phyloP scores from a whole-genome alignment of 1,140 invertebrate species.

The Drosophila ogumai region DNA sequence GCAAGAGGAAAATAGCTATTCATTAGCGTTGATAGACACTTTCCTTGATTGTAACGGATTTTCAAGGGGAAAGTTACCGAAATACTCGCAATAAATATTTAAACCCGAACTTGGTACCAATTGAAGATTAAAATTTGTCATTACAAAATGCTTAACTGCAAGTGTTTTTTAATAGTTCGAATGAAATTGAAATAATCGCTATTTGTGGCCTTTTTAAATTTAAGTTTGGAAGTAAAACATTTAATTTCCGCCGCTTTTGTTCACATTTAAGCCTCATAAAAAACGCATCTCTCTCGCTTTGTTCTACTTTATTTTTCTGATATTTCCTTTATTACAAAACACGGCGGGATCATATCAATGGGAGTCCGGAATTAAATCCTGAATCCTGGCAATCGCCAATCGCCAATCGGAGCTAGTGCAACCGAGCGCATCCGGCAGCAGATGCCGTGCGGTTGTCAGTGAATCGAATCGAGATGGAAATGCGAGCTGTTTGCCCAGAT shows the following conservation, averaged over 20 bases:
- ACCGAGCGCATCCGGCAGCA: slow-evolving; percentile 71
- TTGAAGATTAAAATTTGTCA: too few relatives aligned
- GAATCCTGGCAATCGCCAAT: slow-evolving; percentile 15
- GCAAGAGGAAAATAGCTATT: slow-evolving; percentile 12
- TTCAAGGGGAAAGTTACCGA: background rate
- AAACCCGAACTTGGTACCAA: background rate
- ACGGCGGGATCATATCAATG: slow-evolving; percentile 27
- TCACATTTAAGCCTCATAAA: slow-evolving; percentile 4
- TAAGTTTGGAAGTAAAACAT: background rate
- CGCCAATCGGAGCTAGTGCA: slow-evolving; percentile 45
- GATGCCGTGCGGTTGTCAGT: slow-evolving; percentile 69
- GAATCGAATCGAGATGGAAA: slow-evolving; percentile 52
- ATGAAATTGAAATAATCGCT: background rate
- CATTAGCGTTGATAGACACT: background rate
- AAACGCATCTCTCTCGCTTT: background rate
- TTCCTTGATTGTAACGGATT: too few relatives aligned
- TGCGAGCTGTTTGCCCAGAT: slow-evolving; percentile 56
- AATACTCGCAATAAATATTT: background rate
- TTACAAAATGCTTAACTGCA: background rate
- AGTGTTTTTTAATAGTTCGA: background rate
- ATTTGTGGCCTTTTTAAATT: background rate
- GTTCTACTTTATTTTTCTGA: slow-evolving; percentile 1
- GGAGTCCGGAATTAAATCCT: slow-evolving; percentile 35
- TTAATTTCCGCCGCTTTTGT: background rate
- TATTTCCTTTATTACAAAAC: slow-evolving; percentile 36